Conservation (phyloP, 2,113 vertebrate species). For the Bambusicola thoracicus region DNA sequence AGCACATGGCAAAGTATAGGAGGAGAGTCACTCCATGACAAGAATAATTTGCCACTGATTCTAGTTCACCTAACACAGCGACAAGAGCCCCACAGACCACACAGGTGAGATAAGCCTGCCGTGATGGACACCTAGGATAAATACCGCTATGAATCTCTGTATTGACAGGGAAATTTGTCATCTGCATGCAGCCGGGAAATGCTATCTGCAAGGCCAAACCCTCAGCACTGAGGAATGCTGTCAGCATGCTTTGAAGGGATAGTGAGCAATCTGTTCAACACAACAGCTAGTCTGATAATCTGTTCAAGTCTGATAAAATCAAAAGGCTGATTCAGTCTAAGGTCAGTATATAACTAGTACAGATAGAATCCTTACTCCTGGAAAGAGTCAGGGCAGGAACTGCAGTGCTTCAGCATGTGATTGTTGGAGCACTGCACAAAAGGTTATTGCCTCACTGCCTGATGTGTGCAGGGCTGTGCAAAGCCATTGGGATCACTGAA, state of each 20-base stretch:
- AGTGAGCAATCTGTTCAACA: neutral
- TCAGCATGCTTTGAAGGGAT: neutral
- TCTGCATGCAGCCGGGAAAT: neutral
- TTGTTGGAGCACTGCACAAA: neutral
- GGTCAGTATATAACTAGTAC: neutral
- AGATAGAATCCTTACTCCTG: neutral
- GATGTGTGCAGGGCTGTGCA: neutral
- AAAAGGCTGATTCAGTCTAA: neutral
- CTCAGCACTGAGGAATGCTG: neutral
- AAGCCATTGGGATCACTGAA: rapidly evolving
- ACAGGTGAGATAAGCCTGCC: neutral
- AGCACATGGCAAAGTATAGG: neutral
- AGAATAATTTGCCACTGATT: neutral
- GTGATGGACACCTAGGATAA: neutral
- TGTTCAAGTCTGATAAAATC: neutral
- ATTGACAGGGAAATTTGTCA: neutral
- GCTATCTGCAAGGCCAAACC: neutral
- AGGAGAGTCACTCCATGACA: neutral
- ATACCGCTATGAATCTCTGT: neutral
- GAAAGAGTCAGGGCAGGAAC: neutral
- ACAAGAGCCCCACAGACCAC: neutral
- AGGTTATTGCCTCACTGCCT: neutral
- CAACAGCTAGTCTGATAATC: no score
- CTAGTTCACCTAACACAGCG: neutral
- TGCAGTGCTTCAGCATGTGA: no score